Percentiles rank a stretch among this genome's conserved stretches.
Conservation (phyloP, 2,888 invertebrate genomes). For the Alcis repandata region DNA sequence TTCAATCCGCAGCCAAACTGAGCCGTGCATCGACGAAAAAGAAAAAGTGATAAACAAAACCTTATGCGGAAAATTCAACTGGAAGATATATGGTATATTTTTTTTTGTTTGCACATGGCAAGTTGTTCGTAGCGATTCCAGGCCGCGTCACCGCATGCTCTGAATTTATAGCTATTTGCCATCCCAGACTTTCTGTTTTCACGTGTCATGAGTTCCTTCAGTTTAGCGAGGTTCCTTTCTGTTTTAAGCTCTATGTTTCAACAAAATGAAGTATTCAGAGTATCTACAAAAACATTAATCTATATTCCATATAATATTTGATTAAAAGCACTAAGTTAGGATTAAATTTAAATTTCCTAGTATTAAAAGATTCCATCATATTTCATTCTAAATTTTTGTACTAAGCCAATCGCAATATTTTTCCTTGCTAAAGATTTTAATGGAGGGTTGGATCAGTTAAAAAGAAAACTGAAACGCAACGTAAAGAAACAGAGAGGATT, state of each 20-base stretch:
- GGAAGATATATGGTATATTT: constrained; percentile 79
- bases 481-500: constrained; percentile 39
- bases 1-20: constrained; percentile 41
- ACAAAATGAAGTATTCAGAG: neutral
- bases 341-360: too few species aligned
- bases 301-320: too few species aligned
- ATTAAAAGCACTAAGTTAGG: too few species aligned
- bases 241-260: neutral
- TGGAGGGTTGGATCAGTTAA: constrained; percentile 9
- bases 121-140: constrained; percentile 77
- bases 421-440: neutral
- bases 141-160: constrained; percentile 76
- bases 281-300: too few species aligned
- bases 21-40: constrained; percentile 46
- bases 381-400: too few species aligned
- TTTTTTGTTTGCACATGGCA: constrained; percentile 72
- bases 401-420: neutral
- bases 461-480: constrained; percentile 26
- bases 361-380: too few species aligned
- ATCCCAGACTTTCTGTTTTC: constrained; percentile 76
- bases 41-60: constrained; percentile 58
- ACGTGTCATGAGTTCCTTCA: constrained; percentile 67
- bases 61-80: constrained; percentile 66
- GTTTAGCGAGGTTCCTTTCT: constrained; percentile 16
- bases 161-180: constrained; percentile 82